A percentile compares a stretch with the other conserved stretches of the same genome.
Evolutionary conservation across 2,888 invertebrate genomes (phyloP).

Genomic region (Netelia fuscicornis): DNA sequence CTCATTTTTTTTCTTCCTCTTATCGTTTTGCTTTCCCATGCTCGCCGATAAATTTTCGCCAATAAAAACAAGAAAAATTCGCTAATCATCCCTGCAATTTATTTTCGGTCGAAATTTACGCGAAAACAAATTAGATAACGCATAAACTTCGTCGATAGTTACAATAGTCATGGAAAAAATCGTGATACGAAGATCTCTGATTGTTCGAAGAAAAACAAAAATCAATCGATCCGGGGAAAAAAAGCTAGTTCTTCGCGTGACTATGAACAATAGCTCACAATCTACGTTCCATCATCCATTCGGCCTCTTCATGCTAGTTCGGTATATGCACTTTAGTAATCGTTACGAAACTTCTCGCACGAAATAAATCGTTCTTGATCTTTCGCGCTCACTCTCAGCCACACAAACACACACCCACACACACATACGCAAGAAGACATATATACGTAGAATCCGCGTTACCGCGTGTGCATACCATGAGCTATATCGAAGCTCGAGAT

Average conservation of each 20-base stretch:
- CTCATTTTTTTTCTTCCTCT: not conserved
- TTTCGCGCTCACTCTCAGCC: conserved; percentile 32
- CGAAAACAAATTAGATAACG: too few species aligned
- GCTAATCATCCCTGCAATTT: too few species aligned
- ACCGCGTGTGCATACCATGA: conserved; percentile 51
- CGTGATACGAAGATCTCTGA: too few species aligned
- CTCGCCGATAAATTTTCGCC: not conserved
- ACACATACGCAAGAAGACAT: not conserved
- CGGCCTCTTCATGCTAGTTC: conserved; percentile 35
- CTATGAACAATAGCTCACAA: conserved; percentile 52
- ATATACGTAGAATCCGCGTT: conserved; percentile 18
- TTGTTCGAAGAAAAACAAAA: too few species aligned
- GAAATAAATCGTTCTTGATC: conserved; percentile 65
- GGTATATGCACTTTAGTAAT: conserved; percentile 54
- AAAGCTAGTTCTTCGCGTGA: conserved; percentile 29
- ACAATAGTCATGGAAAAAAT: too few species aligned
- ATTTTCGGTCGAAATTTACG: too few species aligned
- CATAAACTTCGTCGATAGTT: too few species aligned
- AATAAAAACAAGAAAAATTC: too few species aligned
- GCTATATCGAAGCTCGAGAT: conserved; percentile 73
- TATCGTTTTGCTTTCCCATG: not conserved
- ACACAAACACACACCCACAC: not conserved
- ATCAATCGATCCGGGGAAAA: not conserved
- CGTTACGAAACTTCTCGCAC: conserved; percentile 61
- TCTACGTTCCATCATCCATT: conserved; percentile 36